phyloP scores from a whole-genome alignment of 2,113 vertebrate genomes.

The Eira barbara region DNA sequence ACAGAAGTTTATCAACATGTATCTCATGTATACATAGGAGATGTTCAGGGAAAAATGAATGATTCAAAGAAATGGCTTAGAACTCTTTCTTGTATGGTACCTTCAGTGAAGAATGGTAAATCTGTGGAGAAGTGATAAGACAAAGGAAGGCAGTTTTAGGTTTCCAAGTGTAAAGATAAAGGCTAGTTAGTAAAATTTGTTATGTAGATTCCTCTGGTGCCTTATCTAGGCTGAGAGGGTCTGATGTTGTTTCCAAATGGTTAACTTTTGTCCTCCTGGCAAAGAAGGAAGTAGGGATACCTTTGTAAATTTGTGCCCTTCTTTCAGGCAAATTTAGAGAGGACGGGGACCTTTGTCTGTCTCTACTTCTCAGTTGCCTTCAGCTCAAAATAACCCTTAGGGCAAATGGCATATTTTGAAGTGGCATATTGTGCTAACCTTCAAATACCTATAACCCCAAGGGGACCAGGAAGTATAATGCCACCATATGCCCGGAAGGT shows the following conservation, averaged over 20 bases:
- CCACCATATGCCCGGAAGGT: neutral
- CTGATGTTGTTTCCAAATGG: neutral
- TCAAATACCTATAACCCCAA: neutral
- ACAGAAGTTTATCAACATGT: neutral
- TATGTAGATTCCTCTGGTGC: neutral
- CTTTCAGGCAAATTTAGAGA: neutral
- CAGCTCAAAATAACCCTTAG: neutral
- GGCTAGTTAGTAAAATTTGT: neutral
- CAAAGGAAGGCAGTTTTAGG: neutral
- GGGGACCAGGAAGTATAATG: too few species aligned
- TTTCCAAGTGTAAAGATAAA: neutral
- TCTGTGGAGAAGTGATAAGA: neutral
- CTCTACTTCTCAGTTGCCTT: neutral
- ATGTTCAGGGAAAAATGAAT: neutral
- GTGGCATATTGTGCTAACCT: neutral
- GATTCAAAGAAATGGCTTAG: neutral
- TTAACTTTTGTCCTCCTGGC: neutral
- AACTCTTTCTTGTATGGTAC: neutral
- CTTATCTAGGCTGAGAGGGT: neutral
- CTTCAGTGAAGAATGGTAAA: neutral
- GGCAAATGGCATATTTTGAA: neutral
- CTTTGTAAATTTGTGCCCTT: neutral
- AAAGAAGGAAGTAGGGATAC: neutral
- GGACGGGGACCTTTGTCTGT: neutral
- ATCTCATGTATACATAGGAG: neutral